These are phyloP conservation scores for Cryptocephalus moraei DNA, from an alignment of 2,888 invertebrate genomes.

Conservation along the genomic window DNA sequence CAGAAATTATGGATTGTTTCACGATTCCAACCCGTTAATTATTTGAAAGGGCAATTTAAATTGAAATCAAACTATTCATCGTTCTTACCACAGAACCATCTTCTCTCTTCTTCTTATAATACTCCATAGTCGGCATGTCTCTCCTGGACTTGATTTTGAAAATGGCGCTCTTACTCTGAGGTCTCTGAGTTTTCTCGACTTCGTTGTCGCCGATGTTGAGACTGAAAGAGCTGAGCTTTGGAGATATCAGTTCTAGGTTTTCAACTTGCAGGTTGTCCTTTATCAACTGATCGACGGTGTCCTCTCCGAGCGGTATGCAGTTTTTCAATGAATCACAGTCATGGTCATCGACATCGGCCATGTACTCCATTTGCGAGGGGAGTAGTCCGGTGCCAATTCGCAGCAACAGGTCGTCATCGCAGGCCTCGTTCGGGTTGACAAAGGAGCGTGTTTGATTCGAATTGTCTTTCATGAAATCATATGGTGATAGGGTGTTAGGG, in stretches of 20 bases:
- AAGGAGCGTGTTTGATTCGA: too few relatives aligned
- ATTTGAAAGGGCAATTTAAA: too few relatives aligned
- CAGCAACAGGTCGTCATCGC: neutral
- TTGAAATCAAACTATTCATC: too few relatives aligned
- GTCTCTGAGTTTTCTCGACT: neutral
- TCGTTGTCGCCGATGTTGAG: conserved; percentile 3
- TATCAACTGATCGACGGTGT: conserved; percentile 13
- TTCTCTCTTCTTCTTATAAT: conserved; percentile 9
- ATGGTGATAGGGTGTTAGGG: neutral
- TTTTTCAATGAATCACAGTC: conserved; percentile 12
- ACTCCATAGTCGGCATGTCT: conserved; percentile 11
- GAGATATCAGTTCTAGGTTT: conserved; percentile 12
- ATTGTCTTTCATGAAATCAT: neutral
- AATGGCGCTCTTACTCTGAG: too few relatives aligned
- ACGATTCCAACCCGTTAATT: too few relatives aligned
- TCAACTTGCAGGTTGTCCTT: conserved; percentile 14
- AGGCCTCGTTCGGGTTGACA: too few relatives aligned
- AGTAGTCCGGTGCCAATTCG: neutral
- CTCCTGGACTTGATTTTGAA: conserved; percentile 1
- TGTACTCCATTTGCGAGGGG: neutral
- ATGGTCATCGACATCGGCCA: conserved; percentile 1
- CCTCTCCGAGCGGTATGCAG: conserved; percentile 12
- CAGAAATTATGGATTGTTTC: too few relatives aligned
- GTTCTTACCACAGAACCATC: conserved; percentile 7
- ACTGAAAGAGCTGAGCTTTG: conserved; percentile 10